These are phyloP conservation scores for Dipodomys merriami DNA, from an alignment of 2,113 vertebrate genomes.

Conservation along the genomic window DNA sequence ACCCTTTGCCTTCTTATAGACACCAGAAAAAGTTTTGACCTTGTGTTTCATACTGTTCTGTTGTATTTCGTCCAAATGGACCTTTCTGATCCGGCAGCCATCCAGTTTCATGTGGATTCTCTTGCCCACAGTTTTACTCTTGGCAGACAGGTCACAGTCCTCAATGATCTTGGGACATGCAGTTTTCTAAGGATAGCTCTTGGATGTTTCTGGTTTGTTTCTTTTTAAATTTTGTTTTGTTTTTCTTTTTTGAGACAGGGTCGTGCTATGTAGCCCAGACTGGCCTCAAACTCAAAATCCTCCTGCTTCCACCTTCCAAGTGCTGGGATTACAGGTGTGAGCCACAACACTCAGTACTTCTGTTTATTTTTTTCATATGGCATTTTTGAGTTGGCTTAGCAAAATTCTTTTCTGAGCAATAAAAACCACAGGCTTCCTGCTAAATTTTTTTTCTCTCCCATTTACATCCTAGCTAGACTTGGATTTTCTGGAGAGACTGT, in stretches of 20 bases:
- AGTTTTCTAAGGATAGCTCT: not conserved
- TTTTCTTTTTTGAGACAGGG: too few relatives aligned
- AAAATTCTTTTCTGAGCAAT: not conserved
- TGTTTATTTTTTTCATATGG: not conserved
- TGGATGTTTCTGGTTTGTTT: not conserved
- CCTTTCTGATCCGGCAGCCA: not conserved
- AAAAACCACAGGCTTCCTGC: not conserved
- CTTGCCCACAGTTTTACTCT: not conserved
- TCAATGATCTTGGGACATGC: not conserved
- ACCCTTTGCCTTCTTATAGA: not conserved
- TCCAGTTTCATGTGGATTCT: not conserved
- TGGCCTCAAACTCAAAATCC: too few relatives aligned
- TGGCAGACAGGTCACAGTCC: not conserved
- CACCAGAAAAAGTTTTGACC: not conserved
- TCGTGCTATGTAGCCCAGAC: too few relatives aligned
- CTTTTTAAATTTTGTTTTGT: too few relatives aligned
- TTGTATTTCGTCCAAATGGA: not conserved
- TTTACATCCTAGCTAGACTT: not conserved
- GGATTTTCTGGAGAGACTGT: not conserved
- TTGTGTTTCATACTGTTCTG: not conserved
- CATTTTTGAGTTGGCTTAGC: not conserved
- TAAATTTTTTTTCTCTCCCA: not conserved
- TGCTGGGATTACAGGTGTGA: too few relatives aligned
- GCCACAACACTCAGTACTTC: too few relatives aligned
- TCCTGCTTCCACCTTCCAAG: too few relatives aligned